These are phyloP conservation scores for Oenanthe oenanthe DNA, from an alignment of 2,113 vertebrate genomes.

Conservation along the genomic window DNA sequence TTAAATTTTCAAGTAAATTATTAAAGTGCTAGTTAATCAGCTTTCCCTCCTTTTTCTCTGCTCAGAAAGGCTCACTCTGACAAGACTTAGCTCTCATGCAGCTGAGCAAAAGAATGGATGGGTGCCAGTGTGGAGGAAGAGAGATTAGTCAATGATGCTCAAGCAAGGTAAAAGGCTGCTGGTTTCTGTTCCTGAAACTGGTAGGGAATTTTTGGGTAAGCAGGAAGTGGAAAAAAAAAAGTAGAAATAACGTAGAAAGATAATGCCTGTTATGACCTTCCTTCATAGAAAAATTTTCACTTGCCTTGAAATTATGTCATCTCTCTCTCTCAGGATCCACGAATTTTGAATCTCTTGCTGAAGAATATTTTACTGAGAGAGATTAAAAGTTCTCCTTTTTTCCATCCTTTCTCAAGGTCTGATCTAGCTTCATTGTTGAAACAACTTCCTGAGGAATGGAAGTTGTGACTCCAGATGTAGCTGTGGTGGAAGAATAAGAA, in stretches of 20 bases:
- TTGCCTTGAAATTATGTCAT: neutral
- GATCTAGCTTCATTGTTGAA: neutral
- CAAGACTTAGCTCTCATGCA: neutral
- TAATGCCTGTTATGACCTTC: fast-evolving
- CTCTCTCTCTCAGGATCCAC: neutral
- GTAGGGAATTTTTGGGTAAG: neutral
- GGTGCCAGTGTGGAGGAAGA: neutral
- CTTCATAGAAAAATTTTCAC: neutral
- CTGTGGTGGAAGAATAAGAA: neutral
- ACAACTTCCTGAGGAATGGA: neutral
- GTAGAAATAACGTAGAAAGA: neutral
- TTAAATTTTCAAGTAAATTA: neutral
- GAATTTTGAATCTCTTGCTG: neutral
- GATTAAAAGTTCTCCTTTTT: neutral
- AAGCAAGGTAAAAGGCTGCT: neutral
- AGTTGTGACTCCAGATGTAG: neutral
- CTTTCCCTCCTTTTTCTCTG: neutral
- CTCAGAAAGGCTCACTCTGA: neutral
- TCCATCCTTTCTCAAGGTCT: neutral
- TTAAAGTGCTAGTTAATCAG: neutral
- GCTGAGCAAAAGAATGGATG: neutral
- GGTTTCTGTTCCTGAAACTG: neutral
- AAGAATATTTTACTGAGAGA: neutral
- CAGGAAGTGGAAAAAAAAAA: neutral
- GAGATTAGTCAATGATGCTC: fast-evolving